A percentile compares a stretch with the other conserved stretches of the same genome.
These are phyloP conservation scores for Spea bombifrons DNA, from an alignment of 2,113 vertebrate genomes.

Conservation along the genomic window DNA sequence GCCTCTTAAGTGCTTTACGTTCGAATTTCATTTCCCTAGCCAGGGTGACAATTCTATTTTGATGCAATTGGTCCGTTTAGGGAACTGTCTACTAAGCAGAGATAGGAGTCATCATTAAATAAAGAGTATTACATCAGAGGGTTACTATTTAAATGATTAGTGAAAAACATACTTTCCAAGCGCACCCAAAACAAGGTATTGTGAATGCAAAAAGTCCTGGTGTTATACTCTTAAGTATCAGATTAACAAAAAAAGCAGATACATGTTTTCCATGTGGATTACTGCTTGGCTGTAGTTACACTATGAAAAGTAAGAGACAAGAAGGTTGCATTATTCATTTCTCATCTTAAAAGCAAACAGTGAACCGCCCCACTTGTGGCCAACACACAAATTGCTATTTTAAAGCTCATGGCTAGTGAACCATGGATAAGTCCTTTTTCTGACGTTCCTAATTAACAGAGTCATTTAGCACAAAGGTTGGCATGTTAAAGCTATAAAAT, in stretches of 20 bases:
- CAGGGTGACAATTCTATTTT: no score
- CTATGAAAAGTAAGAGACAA: background rate
- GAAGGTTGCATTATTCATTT: background rate
- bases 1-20: background rate
- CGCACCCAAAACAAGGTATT: no score
- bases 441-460: slow-evolving; percentile 47
- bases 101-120: no score
- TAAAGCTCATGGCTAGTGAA: slow-evolving; percentile 9
- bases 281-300: background rate
- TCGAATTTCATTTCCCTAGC: background rate
- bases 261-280: background rate
- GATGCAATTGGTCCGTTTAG: no score
- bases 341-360: background rate
- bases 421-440: slow-evolving; percentile 46
- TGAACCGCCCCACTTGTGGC: background rate
- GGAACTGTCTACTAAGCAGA: no score
- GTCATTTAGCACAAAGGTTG: slow-evolving; percentile 45
- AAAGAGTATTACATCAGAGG: no score
- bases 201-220: no score
- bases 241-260: background rate
- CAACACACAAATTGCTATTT: background rate
- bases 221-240: no score
- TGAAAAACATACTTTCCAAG: no score
- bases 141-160: no score
- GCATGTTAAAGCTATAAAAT: slow-evolving; percentile 68